A percentile compares a stretch with the other conserved stretches of the same genome.
phyloP scores from a whole-genome alignment of 2,797 vertebrate species.

The Alfaro cultratus region DNA sequence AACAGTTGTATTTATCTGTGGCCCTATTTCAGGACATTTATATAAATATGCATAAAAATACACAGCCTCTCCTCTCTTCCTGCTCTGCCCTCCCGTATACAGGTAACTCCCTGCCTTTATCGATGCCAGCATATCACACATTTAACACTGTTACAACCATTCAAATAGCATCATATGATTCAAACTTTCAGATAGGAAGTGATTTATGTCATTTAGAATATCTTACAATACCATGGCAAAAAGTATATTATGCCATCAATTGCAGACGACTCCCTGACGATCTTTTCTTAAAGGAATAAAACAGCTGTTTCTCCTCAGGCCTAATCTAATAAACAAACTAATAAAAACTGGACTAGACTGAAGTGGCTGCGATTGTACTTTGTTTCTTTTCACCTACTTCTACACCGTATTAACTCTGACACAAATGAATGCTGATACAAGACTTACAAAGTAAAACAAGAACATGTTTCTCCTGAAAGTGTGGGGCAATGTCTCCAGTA shows the following conservation, averaged over 20 bases:
- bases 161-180: too few relatives aligned
- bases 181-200: too few relatives aligned
- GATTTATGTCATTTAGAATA: too few relatives aligned
- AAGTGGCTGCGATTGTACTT: neutral
- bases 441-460: neutral
- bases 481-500: too few relatives aligned
- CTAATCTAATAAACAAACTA: neutral
- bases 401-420: neutral
- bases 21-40: neutral
- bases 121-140: too few relatives aligned
- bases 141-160: too few relatives aligned
- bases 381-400: neutral
- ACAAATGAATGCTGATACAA: neutral
- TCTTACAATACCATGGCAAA: too few relatives aligned
- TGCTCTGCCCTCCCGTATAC: neutral
- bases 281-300: too few relatives aligned
- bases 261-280: too few relatives aligned
- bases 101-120: too few relatives aligned
- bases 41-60: neutral
- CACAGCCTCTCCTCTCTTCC: neutral
- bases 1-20: neutral
- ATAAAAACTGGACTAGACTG: neutral
- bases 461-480: neutral
- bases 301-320: neutral
- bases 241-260: too few relatives aligned